These are phyloP conservation scores for Phalloptychus januarius DNA, from an alignment of 2,797 vertebrate species.

Conservation along the genomic window DNA sequence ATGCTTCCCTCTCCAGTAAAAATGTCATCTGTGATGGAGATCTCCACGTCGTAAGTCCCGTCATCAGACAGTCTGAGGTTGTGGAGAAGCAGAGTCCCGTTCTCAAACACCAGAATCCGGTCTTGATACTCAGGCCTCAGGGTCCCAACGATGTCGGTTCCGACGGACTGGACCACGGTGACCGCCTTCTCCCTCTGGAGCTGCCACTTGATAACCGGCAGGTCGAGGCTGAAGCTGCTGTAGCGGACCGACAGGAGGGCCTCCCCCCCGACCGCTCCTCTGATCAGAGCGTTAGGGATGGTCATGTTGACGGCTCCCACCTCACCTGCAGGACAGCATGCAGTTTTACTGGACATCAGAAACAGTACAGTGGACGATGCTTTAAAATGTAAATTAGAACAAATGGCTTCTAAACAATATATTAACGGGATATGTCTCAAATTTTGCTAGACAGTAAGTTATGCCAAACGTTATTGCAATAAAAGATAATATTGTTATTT, in stretches of 20 bases:
- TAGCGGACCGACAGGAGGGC: conserved; percentile 92
- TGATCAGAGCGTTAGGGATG: conserved; percentile 83
- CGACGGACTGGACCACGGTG: conserved; percentile 94
- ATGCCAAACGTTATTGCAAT: too few species aligned
- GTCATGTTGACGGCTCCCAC: conserved; percentile 91
- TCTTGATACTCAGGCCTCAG: conserved; percentile 90
- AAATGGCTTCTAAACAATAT: not conserved
- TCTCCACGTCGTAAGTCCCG: conserved; percentile 92
- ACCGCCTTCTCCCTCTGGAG: conserved; percentile 90
- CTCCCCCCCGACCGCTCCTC: conserved; percentile 85
- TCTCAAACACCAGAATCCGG: conserved; percentile 92
- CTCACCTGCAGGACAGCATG: conserved; percentile 71
- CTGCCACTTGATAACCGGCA: conserved; percentile 95
- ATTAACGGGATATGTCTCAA: too few species aligned
- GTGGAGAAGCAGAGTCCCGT: conserved; percentile 92
- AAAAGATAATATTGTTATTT: too few species aligned
- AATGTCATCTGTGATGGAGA: conserved; percentile 95
- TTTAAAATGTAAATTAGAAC: not conserved
- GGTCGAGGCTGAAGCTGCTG: conserved; percentile 87
- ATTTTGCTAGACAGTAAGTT: too few species aligned
- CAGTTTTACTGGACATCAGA: not conserved
- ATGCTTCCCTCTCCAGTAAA: conserved; percentile 94
- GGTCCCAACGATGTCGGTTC: conserved; percentile 93
- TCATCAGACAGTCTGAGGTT: conserved; percentile 89
- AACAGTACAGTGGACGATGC: not conserved